Conservation (phyloP, 2,113 vertebrate genomes). For the Coreoperca whiteheadi region DNA sequence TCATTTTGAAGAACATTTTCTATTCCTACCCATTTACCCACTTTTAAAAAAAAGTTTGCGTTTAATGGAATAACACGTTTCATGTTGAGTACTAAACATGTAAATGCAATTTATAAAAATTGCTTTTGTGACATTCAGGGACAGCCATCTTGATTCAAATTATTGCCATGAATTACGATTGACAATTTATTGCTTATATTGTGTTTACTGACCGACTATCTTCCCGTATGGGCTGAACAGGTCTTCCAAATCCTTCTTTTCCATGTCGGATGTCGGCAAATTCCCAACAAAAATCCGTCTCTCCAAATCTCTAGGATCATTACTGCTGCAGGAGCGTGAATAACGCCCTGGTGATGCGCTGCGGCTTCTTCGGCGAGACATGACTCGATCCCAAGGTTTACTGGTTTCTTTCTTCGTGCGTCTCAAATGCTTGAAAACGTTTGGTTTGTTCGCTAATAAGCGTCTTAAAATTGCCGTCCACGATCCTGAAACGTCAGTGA, state of each 20-base stretch:
- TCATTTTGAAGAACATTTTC: constrained; percentile 47
- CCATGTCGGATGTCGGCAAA: constrained; percentile 91
- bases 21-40: constrained; percentile 35
- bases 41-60: constrained; percentile 19
- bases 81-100: constrained; percentile 6
- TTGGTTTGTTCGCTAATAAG: constrained; percentile 52
- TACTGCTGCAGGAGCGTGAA: constrained; percentile 85
- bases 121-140: constrained; percentile 17
- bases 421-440: constrained; percentile 69
- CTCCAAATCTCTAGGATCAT: constrained; percentile 89
- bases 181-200: constrained; percentile 33
- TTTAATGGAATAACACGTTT: constrained; percentile 20
- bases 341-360: constrained; percentile 79
- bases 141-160: constrained; percentile 5
- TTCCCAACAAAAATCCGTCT: constrained; percentile 93
- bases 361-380: constrained; percentile 89
- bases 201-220: constrained; percentile 89
- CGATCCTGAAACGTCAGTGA: constrained; percentile 82
- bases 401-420: constrained; percentile 60
- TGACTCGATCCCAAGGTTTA: constrained; percentile 75
- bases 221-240: constrained; percentile 89
- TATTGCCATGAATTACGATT: constrained; percentile 26
- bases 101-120: constrained; percentile 15
- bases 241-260: constrained; percentile 90
- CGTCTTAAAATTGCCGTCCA: constrained; percentile 71